Evolutionary conservation across 2,888 invertebrate genomes (phyloP).

Genomic region (Pheosia tremula): DNA sequence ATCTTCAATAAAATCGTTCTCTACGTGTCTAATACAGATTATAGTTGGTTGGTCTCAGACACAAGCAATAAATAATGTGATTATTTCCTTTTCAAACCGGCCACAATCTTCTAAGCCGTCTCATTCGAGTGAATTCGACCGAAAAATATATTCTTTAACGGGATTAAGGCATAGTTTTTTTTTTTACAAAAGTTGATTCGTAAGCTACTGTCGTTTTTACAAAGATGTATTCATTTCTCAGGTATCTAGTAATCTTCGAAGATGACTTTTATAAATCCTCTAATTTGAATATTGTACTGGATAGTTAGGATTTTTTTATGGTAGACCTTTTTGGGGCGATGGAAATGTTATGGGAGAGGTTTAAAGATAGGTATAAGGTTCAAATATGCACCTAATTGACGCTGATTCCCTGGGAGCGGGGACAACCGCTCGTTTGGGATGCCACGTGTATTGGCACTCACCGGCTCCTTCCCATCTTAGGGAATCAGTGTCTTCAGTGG

Average conservation of each 20-base stretch:
- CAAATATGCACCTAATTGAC: too few relatives aligned
- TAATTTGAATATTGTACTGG: conserved; percentile 12
- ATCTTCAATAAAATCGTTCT: conserved; percentile 75
- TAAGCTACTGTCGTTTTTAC: conserved; percentile 30
- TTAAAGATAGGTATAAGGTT: too few relatives aligned
- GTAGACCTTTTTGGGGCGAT: too few relatives aligned
- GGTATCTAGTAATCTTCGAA: conserved; percentile 21
- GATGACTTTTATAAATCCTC: conserved; percentile 14
- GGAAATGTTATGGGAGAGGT: too few relatives aligned
- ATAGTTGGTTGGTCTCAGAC: conserved; percentile 70
- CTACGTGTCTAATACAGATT: conserved; percentile 77
- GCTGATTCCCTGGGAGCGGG: too few relatives aligned
- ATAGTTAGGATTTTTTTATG: neutral
- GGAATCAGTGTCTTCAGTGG: too few relatives aligned
- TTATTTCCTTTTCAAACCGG: conserved; percentile 78
- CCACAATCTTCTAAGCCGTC: conserved; percentile 59
- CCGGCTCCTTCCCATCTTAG: too few relatives aligned
- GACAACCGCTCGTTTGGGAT: too few relatives aligned
- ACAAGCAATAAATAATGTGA: conserved; percentile 80
- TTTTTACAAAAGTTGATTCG: conserved; percentile 8
- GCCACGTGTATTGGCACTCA: too few relatives aligned
- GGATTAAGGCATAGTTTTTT: conserved; percentile 52
- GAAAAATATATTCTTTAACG: conserved; percentile 62
- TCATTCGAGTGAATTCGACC: conserved; percentile 66
- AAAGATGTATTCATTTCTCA: conserved; percentile 19